A percentile compares a stretch with the other conserved stretches of the same genome.
These are phyloP conservation scores for Parelbella ahira DNA, from an alignment of 2,888 invertebrate genomes.

Conservation along the genomic window DNA sequence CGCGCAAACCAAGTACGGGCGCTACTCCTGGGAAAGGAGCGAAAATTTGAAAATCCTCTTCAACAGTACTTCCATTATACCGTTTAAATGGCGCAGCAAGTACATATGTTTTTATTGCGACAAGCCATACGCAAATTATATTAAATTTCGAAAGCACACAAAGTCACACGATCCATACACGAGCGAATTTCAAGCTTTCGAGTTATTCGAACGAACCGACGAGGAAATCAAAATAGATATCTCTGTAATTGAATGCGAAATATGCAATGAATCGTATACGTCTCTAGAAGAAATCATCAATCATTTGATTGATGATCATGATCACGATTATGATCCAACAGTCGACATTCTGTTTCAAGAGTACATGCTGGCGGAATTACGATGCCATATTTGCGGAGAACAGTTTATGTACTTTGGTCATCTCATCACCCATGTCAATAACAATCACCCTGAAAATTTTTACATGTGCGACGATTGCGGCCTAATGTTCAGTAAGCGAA, in stretches of 20 bases:
- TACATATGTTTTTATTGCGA: conserved; percentile 64
- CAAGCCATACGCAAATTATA: conserved; percentile 45
- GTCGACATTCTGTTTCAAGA: conserved; percentile 50
- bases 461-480: conserved; percentile 60
- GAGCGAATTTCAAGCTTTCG: conserved; percentile 48
- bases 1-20: conserved; percentile 47
- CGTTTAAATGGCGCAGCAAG: conserved; percentile 65
- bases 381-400: conserved; percentile 51
- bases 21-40: conserved; percentile 50
- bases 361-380: conserved; percentile 51
- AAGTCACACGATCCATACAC: conserved; percentile 50
- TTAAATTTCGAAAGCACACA: conserved; percentile 57
- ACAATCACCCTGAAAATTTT: conserved; percentile 48
- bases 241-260: conserved; percentile 54
- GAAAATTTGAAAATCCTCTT: conserved; percentile 64
- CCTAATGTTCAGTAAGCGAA: conserved; percentile 52
- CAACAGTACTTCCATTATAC: conserved; percentile 62
- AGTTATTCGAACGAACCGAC: conserved; percentile 51
- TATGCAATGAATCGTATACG: conserved; percentile 51
- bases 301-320: conserved; percentile 55
- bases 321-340: conserved; percentile 49
- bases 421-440: conserved; percentile 54
- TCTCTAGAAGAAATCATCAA: conserved; percentile 47
- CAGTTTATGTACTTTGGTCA: conserved; percentile 53
- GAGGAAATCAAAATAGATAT: conserved; percentile 61